phyloP scores from a whole-genome alignment of 2,113 vertebrate species.

The Pontoporia blainvillei region DNA sequence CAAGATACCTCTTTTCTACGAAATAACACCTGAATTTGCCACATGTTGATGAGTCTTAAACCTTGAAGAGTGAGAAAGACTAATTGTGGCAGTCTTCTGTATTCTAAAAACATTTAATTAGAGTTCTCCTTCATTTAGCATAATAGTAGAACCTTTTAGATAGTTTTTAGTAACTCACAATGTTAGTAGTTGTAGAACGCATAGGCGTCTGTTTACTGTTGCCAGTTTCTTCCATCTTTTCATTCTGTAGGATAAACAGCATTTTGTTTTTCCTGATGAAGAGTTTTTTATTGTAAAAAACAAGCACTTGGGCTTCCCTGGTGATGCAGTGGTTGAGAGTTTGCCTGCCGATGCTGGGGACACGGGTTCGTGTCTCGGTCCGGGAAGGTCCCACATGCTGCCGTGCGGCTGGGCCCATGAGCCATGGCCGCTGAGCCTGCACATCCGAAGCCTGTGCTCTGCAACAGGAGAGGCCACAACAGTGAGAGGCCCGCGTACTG shows the following conservation, averaged over 20 bases:
- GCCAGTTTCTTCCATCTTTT: not conserved
- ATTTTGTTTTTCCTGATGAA: not conserved
- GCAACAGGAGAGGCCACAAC: too few relatives aligned
- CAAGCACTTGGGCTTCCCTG: not conserved
- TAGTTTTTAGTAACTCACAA: not conserved
- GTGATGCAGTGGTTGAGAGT: too few relatives aligned
- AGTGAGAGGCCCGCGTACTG: too few relatives aligned
- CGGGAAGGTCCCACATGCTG: too few relatives aligned
- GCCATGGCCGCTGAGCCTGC: too few relatives aligned
- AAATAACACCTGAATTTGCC: not conserved
- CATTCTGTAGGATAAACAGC: not conserved
- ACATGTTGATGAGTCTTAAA: not conserved
- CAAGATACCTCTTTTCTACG: not conserved
- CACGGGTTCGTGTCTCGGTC: rapidly evolving
- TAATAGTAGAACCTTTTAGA: not conserved
- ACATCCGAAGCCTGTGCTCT: too few relatives aligned
- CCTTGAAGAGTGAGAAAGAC: not conserved
- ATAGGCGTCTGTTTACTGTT: not conserved
- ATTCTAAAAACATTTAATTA: not conserved
- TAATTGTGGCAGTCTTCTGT: not conserved
- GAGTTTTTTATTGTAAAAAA: slow-evolving; percentile 16
- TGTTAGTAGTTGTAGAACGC: not conserved
- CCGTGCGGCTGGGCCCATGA: too few relatives aligned
- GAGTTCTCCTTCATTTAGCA: not conserved
- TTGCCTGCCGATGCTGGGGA: too few relatives aligned